Percentiles rank a stretch among this genome's conserved stretches.
These are phyloP conservation scores for Polydrusus tereticollis DNA, from an alignment of 2,888 invertebrate genomes.

Conservation along the genomic window DNA sequence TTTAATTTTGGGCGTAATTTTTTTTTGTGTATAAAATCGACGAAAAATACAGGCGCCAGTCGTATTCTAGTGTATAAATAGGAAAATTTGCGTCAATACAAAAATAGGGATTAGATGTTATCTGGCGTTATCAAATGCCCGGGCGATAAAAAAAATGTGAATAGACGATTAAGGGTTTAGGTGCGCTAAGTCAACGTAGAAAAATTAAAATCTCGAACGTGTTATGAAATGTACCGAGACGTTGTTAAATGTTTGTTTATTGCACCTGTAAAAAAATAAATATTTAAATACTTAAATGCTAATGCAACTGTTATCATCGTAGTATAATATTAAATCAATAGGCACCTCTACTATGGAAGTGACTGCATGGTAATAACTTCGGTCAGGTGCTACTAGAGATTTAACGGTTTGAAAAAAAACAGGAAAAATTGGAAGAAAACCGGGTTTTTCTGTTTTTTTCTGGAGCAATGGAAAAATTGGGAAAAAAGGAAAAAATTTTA, in stretches of 20 bases:
- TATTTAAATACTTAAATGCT: too few relatives aligned
- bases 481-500: too few relatives aligned
- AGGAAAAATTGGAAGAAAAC: too few relatives aligned
- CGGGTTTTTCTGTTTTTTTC: too few relatives aligned
- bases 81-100: conserved; percentile 11
- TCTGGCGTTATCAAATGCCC: not conserved
- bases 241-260: not conserved
- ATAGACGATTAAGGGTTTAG: conserved; percentile 15
- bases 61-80: conserved; percentile 2
- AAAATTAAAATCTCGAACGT: not conserved
- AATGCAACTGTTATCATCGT: too few relatives aligned
- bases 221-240: not conserved
- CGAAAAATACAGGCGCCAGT: not conserved
- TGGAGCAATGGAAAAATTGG: too few relatives aligned
- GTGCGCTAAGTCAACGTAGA: not conserved
- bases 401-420: too few relatives aligned
- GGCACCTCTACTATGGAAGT: too few relatives aligned
- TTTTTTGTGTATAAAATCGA: not conserved
- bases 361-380: too few relatives aligned
- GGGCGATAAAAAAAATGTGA: conserved; percentile 17
- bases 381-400: too few relatives aligned
- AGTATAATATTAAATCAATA: too few relatives aligned
- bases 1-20: conserved; percentile 15
- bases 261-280: not conserved
- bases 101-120: not conserved